Evolutionary conservation across 2,797 vertebrate genomes (phyloP).

Genomic region (Falco rusticolus): DNA sequence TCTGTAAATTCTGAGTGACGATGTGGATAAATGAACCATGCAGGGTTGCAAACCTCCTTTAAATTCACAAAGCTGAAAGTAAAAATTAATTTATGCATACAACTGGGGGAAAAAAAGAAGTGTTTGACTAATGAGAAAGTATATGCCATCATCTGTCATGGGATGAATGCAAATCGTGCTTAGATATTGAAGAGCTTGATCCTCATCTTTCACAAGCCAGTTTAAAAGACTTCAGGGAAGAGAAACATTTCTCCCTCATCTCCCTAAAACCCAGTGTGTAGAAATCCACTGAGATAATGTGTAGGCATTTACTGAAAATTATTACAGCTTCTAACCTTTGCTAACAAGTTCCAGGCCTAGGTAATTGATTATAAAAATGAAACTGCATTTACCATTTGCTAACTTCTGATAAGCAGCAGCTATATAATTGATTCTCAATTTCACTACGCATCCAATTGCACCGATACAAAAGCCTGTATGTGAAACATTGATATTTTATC

Average conservation of each 20-base stretch:
- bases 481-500: not conserved
- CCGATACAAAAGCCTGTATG: not conserved
- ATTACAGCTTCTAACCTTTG: slow-evolving; percentile 36
- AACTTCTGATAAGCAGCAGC: slow-evolving; percentile 36
- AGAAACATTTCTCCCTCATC: not conserved
- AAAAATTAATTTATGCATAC: not conserved
- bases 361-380: slow-evolving; percentile 49
- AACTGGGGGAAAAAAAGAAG: not conserved
- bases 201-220: not conserved
- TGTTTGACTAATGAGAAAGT: not conserved
- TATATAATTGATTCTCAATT: slow-evolving; percentile 20
- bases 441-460: not conserved
- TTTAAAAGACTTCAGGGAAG: not conserved
- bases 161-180: not conserved
- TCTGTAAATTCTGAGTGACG: not conserved
- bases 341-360: slow-evolving; percentile 38
- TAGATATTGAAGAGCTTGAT: slow-evolving; percentile 1
- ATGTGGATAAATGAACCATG: not conserved
- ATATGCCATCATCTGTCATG: not conserved
- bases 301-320: slow-evolving; percentile 8
- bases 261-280: not conserved
- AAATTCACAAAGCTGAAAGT: not conserved
- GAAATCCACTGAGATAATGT: not conserved
- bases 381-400: slow-evolving; percentile 39
- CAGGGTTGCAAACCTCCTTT: not conserved